Conservation (phyloP, 2,888 invertebrate genomes). For the Caenorhabditis becei region DNA sequence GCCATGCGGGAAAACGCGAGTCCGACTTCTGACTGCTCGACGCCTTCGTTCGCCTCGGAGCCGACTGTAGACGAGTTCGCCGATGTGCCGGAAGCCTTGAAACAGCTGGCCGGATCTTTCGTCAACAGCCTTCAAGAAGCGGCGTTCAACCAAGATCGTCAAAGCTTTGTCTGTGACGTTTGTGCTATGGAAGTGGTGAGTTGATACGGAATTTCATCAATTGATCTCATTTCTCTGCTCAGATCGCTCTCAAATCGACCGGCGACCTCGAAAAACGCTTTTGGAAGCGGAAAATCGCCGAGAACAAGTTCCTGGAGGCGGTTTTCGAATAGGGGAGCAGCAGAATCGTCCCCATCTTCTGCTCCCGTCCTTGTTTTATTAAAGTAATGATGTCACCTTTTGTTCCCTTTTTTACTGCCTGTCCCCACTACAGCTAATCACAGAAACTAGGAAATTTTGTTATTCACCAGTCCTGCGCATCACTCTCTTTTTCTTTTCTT, state of each 20-base stretch:
- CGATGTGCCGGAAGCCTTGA: constrained; percentile 13
- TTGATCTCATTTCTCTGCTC: neutral
- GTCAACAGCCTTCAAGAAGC: neutral
- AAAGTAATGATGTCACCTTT: no score
- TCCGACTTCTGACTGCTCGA: no score
- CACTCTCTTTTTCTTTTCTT: no score
- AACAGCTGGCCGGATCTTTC: constrained; percentile 10
- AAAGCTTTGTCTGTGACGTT: neutral
- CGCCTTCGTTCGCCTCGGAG: neutral
- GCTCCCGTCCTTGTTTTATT: no score
- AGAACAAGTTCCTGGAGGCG: constrained; percentile 16
- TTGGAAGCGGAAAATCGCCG: constrained; percentile 15
- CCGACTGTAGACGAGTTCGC: constrained; percentile 20
- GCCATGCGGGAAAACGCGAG: no score
- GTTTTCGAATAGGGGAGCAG: constrained; percentile 33
- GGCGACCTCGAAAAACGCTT: constrained; percentile 14
- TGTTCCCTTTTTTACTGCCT: no score
- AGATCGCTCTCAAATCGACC: constrained; percentile 24
- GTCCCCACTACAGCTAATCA: no score
- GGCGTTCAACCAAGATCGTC: constrained; percentile 7
- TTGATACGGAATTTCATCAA: neutral
- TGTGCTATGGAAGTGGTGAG: constrained; percentile 25
- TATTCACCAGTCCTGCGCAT: no score
- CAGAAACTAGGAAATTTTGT: no score
- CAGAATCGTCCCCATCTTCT: no score